phyloP scores from a whole-genome alignment of 2,888 invertebrate genomes.

The Pimpla rufipes region DNA sequence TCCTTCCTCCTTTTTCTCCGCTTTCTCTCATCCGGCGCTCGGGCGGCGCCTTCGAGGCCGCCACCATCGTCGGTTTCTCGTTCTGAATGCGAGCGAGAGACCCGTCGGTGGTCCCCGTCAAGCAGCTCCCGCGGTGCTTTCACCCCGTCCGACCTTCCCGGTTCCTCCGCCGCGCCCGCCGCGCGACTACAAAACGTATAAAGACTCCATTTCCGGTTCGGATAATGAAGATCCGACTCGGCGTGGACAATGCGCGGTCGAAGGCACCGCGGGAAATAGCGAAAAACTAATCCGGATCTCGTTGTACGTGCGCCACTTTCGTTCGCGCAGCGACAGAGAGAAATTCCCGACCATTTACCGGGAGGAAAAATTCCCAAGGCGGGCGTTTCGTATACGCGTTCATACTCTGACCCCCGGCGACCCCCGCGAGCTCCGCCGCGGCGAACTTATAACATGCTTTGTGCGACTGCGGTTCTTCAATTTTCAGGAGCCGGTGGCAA shows the following conservation, averaged over 20 bases:
- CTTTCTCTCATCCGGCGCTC: conserved; percentile 16
- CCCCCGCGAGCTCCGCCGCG: not conserved
- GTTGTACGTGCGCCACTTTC: conserved; percentile 27
- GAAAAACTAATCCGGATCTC: conserved; percentile 38
- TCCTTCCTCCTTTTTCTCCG: conserved; percentile 12
- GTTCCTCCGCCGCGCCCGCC: not conserved
- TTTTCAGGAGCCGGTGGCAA: not conserved
- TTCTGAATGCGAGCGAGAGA: conserved; percentile 44
- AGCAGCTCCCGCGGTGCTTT: conserved; percentile 17
- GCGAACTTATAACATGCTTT: not conserved
- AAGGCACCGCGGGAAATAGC: conserved; percentile 37
- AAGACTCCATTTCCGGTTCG: conserved; percentile 60
- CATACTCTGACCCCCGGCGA: not conserved
- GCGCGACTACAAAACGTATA: conserved; percentile 46
- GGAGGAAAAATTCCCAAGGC: not conserved
- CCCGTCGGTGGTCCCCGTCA: conserved; percentile 21
- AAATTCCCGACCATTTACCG: not conserved
- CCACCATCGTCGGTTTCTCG: conserved; percentile 2
- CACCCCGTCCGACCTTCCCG: conserved; percentile 18
- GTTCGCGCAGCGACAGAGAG: conserved; percentile 14
- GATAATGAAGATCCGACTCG: conserved; percentile 61
- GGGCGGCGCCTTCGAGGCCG: not conserved
- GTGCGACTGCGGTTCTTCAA: not conserved
- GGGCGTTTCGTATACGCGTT: not conserved
- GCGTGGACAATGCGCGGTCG: conserved; percentile 59